Percentiles rank a stretch among this genome's conserved stretches.
Evolutionary conservation across 2,888 invertebrate genomes (phyloP).

Genomic region (Endomychus coccineus): DNA sequence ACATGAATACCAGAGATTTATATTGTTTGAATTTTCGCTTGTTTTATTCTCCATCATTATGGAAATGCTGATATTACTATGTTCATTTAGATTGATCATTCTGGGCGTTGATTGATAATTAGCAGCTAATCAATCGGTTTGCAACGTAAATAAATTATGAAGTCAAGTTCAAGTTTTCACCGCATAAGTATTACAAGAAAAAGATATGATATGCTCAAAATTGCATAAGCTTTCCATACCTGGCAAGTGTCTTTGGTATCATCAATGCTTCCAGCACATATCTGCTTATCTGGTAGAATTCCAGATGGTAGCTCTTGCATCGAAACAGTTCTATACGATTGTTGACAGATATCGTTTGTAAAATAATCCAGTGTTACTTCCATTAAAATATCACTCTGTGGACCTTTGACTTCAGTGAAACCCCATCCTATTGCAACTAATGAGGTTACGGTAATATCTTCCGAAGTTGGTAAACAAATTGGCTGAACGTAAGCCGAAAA

Average conservation of each 20-base stretch:
- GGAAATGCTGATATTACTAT: no score
- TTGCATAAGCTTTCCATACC: slow-evolving; percentile 35
- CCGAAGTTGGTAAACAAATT: slow-evolving; percentile 41
- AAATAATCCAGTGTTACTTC: slow-evolving; percentile 43
- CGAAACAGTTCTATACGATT: slow-evolving; percentile 26
- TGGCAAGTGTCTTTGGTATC: slow-evolving; percentile 46
- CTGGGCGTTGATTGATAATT: no score
- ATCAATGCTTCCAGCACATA: slow-evolving; percentile 44
- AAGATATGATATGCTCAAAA: no score
- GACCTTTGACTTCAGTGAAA: slow-evolving; percentile 28
- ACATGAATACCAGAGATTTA: no score
- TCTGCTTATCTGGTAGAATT: slow-evolving; percentile 38
- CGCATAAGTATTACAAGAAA: no score
- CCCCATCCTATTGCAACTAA: slow-evolving; percentile 47
- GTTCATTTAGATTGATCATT: no score
- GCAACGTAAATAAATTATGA: no score
- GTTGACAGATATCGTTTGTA: slow-evolving; percentile 31
- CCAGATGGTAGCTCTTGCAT: slow-evolving; percentile 35
- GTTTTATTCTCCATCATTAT: no score
- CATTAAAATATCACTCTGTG: slow-evolving; percentile 35
- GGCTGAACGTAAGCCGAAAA: slow-evolving; percentile 43
- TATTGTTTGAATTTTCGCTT: no score
- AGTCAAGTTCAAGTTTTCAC: no score
- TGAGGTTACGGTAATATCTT: slow-evolving; percentile 19
- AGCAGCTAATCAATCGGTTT: no score